Conservation (phyloP, 2,113 vertebrate species). For the Taxidea taxus region DNA sequence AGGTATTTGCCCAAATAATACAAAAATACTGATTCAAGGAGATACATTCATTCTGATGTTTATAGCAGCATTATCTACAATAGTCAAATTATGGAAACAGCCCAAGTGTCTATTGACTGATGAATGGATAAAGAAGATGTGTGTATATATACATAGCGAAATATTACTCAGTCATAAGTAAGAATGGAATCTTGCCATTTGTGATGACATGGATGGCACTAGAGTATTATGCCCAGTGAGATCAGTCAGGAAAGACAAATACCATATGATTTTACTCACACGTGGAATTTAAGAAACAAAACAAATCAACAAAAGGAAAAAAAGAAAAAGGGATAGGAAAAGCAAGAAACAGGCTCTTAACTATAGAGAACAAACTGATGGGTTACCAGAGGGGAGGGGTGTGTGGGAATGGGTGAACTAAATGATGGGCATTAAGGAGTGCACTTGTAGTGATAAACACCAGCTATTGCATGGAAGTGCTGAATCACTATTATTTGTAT, state of each 20-base stretch:
- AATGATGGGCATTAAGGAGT: not conserved
- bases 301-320: not conserved
- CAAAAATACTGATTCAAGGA: not conserved
- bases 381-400: not conserved
- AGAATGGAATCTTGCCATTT: not conserved
- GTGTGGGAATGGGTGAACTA: not conserved
- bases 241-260: not conserved
- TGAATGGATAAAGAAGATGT: not conserved
- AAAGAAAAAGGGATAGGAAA: not conserved
- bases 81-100: not conserved
- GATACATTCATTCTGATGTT: not conserved
- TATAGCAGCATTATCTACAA: not conserved
- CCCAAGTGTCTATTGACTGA: not conserved
- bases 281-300: not conserved
- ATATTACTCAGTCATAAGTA: not conserved
- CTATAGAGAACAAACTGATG: not conserved
- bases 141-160: not conserved
- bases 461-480: not conserved
- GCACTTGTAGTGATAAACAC: not conserved
- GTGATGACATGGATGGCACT: not conserved
- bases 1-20: not conserved
- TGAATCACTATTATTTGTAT: not conserved
- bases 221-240: not conserved
- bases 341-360: not conserved
- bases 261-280: not conserved